A percentile compares a stretch with the other conserved stretches of the same genome.
Evolutionary conservation across 2,888 invertebrate species (phyloP).

Genomic region (Archips xylosteana): DNA sequence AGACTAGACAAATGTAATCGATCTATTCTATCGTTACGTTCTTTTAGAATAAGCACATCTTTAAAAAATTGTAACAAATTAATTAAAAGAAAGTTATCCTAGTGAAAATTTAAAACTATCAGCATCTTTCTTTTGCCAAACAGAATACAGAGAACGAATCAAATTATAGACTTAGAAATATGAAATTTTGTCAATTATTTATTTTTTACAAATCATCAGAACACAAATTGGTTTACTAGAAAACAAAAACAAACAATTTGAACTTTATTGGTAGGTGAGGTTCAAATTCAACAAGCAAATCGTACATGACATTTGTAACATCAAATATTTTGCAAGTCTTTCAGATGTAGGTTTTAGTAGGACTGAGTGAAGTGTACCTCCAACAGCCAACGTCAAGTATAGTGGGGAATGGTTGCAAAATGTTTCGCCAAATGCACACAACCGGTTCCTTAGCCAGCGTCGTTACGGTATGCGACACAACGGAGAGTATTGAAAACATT

Average conservation of each 20-base stretch:
- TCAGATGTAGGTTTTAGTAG: constrained; percentile 29
- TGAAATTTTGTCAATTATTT: no score
- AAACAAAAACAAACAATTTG: background rate
- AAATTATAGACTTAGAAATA: no score
- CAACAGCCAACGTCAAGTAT: constrained; percentile 16
- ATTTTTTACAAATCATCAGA: no score
- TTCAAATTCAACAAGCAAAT: background rate
- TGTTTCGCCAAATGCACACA: constrained; percentile 67
- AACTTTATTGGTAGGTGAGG: background rate
- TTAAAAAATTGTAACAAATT: no score
- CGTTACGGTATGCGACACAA: constrained; percentile 46
- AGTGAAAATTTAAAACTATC: no score
- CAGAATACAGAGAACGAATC: no score
- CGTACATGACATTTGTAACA: background rate
- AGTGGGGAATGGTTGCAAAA: constrained; percentile 68
- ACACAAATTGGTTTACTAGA: background rate
- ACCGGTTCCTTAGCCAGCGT: constrained; percentile 63
- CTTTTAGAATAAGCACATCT: no score
- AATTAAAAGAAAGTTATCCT: no score
- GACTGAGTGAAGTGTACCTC: constrained; percentile 28
- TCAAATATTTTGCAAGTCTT: constrained; percentile 16
- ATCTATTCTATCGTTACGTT: no score
- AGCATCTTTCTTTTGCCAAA: no score
- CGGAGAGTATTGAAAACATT: constrained; percentile 40
- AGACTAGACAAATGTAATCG: no score